These are phyloP conservation scores for Drosophila robusta DNA, from an alignment of 2,888 invertebrate genomes.

Conservation along the genomic window DNA sequence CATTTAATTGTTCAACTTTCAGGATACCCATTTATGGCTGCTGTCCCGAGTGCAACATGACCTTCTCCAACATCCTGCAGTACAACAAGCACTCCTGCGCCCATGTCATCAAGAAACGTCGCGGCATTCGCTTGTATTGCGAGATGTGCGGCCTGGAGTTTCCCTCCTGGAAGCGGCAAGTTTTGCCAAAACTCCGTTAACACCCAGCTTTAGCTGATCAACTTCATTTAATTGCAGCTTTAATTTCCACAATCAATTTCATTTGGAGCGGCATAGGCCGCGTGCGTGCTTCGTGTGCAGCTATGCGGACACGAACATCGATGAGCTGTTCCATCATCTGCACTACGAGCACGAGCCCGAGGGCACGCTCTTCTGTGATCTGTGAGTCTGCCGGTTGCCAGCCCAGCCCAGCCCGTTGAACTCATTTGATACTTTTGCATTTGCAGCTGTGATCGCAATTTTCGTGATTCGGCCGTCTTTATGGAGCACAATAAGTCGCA, in stretches of 20 bases:
- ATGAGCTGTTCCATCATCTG: constrained; percentile 83
- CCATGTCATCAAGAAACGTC: constrained; percentile 65
- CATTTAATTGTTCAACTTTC: not conserved
- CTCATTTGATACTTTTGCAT: not conserved
- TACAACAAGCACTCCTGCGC: constrained; percentile 84
- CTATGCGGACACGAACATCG: constrained; percentile 71
- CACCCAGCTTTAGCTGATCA: not conserved
- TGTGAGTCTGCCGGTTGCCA: constrained; percentile 61
- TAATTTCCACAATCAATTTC: constrained; percentile 84
- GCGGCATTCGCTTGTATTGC: constrained; percentile 73
- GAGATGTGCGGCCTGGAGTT: constrained; percentile 75
- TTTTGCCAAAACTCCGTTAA: not conserved
- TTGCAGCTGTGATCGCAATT: constrained; percentile 81
- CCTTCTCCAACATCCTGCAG: constrained; percentile 77
- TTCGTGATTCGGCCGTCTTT: constrained; percentile 64
- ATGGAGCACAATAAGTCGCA: constrained; percentile 66
- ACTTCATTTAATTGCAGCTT: constrained; percentile 61
- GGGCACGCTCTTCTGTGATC: constrained; percentile 60
- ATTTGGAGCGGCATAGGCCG: constrained; percentile 80
- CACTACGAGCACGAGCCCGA: constrained; percentile 80
- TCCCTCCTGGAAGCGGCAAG: constrained; percentile 82
- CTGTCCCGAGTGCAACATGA: constrained; percentile 80
- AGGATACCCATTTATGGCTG: constrained; percentile 69
- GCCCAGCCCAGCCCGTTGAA: fast-evolving
- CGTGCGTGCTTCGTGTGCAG: constrained; percentile 82